Base-by-base conservation (phyloP, 2,888 invertebrate genomes). In the Ophion slaviceki region DNA sequence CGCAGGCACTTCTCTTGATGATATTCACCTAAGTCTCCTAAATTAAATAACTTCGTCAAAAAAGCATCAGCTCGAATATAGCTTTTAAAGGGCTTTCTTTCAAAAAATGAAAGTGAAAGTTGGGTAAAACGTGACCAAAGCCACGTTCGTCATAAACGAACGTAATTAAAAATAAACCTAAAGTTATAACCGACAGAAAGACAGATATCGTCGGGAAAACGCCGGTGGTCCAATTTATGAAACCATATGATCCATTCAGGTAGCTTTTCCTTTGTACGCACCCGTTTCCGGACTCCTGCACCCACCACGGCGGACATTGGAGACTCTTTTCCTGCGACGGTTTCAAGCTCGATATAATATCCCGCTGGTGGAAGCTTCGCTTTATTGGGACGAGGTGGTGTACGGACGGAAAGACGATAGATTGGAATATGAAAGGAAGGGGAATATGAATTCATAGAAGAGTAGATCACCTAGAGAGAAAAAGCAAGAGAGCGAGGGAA, bases 261-360 rank as follows among this genome's bases (percentile, higher is more conserved):
- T 45, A 45, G 75, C 1, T 62, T 64, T 28, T 62, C 62, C 75
- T 62, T n/a, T 45, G 45, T 10, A 47, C 36, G 45, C 24, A 28
- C 4, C 10, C 3, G n/a, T 62, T 47, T 32, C 62, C 72, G 28
- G 77, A 77, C 68, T 61, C 66, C 28, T 61, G 40, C 20, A 45
- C 24, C 20, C 67, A 32, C 20, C 57, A 20, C 67, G 45, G 36
- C 40, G 80, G 47, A 59, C 57, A 70, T 59, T 70, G 53, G 82
- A 45, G 72, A 72, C 66, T 77, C 80, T 84, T 78, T 80, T 36
- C 36, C 77, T 68, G 45, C 62, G 40, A 57, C 47, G 53, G 45
- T 82, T 84, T 72, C 66, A 28, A 72, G 62, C 71, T 75, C 62
- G 17, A 75, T 64, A 75, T 75, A 75, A 75, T 47, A 75, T 75